Evolutionary conservation across 2,797 vertebrate species (phyloP).

Genomic region (Lemur catta): DNA sequence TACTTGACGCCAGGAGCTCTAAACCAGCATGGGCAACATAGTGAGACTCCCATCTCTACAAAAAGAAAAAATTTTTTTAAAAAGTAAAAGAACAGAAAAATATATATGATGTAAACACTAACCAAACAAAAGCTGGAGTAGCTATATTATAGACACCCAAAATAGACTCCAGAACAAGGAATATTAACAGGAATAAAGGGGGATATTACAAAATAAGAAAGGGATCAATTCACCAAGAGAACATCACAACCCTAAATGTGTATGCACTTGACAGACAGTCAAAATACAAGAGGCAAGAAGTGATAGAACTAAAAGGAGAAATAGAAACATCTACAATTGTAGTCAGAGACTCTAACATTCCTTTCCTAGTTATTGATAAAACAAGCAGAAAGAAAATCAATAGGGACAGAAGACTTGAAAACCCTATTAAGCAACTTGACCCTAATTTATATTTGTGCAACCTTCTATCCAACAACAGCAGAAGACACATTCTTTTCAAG

Average conservation of each 20-base stretch:
- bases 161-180: neutral
- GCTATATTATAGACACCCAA: neutral
- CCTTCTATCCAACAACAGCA: neutral
- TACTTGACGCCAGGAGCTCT: no score
- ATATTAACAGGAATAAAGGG: neutral
- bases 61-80: no score
- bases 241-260: neutral
- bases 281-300: neutral
- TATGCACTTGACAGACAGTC: neutral
- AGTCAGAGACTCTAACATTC: neutral
- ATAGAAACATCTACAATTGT: neutral
- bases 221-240: neutral
- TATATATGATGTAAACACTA: neutral
- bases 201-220: neutral
- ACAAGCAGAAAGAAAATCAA: neutral
- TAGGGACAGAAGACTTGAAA: neutral
- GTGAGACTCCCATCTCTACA: no score
- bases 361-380: neutral
- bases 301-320: neutral
- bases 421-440: neutral
- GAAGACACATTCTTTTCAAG: neutral
- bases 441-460: neutral
- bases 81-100: neutral
- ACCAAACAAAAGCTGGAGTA: neutral
- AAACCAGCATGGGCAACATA: no score